A percentile compares a stretch with the other conserved stretches of the same genome.
Evolutionary conservation across 2,888 invertebrate species (phyloP).

Genomic region (Cerastoderma edule): DNA sequence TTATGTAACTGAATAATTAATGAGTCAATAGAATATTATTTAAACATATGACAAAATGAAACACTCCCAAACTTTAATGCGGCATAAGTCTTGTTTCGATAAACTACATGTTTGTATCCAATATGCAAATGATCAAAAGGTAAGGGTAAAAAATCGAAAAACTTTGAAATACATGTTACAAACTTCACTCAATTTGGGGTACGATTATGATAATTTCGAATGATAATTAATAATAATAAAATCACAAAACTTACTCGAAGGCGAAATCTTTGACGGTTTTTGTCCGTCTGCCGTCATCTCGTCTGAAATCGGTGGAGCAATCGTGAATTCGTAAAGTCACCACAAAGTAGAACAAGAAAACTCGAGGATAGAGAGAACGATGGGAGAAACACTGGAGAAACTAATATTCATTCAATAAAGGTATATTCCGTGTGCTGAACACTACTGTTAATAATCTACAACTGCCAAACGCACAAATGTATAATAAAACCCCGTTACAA

Average conservation of each 20-base stretch:
- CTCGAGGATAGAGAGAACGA: slow-evolving; percentile 35
- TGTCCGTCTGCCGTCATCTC: slow-evolving; percentile 84
- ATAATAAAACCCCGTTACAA: slow-evolving; percentile 34
- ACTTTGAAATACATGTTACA: no score
- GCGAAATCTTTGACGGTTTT: slow-evolving; percentile 73
- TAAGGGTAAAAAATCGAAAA: no score
- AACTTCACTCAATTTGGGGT: no score
- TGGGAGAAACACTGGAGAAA: slow-evolving; percentile 37
- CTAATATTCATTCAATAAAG: slow-evolving; percentile 40
- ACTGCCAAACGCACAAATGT: slow-evolving; percentile 43
- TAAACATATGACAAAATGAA: no score
- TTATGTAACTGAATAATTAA: no score
- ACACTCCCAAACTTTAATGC: no score
- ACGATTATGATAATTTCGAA: no score
- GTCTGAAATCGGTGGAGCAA: slow-evolving; percentile 86
- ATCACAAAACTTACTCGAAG: slow-evolving; percentile 84
- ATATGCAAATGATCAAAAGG: no score
- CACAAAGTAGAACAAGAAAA: slow-evolving; percentile 21
- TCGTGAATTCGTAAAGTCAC: slow-evolving; percentile 80
- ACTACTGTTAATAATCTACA: slow-evolving; percentile 41
- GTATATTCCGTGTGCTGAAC: slow-evolving; percentile 37
- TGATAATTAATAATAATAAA: no score
- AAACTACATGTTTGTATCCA: no score
- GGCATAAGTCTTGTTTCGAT: no score
- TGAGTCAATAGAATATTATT: no score